Percentiles rank a stretch among this genome's conserved stretches.
Evolutionary conservation across 2,113 vertebrate species (phyloP).

Genomic region (Lipophrys pholis): DNA sequence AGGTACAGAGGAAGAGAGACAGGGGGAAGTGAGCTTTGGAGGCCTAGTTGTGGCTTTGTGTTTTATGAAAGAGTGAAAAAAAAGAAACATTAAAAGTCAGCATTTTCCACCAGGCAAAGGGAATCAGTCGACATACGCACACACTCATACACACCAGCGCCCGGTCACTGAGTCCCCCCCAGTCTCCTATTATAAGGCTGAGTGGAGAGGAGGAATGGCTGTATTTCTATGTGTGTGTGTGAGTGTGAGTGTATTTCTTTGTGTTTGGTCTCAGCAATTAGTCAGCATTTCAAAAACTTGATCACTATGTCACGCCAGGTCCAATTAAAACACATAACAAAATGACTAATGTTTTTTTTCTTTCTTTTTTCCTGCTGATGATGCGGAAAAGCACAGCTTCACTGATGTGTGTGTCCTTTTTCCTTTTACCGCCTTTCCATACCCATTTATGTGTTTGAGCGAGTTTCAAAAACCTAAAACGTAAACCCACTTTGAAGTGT

Average conservation of each 20-base stretch:
- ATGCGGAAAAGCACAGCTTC: background rate
- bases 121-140: slow-evolving; percentile 57
- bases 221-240: slow-evolving; percentile 37
- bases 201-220: slow-evolving; percentile 72
- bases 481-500: slow-evolving; percentile 12
- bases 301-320: slow-evolving; percentile 1
- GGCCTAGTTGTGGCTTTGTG: slow-evolving; percentile 83
- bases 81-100: slow-evolving; percentile 83
- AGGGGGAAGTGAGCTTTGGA: slow-evolving; percentile 66
- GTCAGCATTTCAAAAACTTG: background rate
- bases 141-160: slow-evolving; percentile 29
- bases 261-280: background rate
- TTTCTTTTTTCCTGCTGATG: background rate
- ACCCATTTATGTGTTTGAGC: background rate
- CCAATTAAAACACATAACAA: background rate
- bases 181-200: slow-evolving; percentile 71
- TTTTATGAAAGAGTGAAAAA: slow-evolving; percentile 69
- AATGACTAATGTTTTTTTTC: background rate
- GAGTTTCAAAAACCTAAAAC: slow-evolving; percentile 3
- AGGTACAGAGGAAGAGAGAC: slow-evolving; percentile 24
- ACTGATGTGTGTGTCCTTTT: background rate
- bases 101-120: slow-evolving; percentile 78
- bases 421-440: background rate
- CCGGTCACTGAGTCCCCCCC: slow-evolving; percentile 30
- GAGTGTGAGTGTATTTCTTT: background rate